phyloP scores from a whole-genome alignment of 2,113 vertebrate genomes.

The Nycticorax nycticorax region DNA sequence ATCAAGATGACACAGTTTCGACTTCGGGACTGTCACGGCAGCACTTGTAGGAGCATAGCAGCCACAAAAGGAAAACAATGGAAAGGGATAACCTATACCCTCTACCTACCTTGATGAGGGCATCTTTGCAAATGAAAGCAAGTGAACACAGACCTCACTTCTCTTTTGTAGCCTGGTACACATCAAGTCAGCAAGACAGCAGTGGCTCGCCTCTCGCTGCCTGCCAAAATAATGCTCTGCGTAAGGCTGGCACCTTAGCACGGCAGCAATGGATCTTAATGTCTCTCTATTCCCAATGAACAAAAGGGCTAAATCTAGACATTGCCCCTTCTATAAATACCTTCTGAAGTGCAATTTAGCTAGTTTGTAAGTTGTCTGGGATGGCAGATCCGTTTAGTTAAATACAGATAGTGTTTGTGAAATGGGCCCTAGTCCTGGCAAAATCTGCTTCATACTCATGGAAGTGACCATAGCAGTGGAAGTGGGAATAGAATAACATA shows the following conservation, averaged over 20 bases:
- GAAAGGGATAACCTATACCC: not conserved
- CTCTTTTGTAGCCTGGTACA: not conserved
- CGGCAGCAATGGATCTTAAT: not conserved
- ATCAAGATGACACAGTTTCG: slow-evolving; percentile 27
- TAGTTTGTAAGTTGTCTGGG: not conserved
- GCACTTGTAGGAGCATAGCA: not conserved
- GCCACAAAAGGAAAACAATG: not conserved
- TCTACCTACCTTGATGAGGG: not conserved
- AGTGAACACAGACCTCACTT: not conserved
- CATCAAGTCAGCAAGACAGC: not conserved
- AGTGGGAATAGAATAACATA: not conserved
- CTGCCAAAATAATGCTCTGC: not conserved
- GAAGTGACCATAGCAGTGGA: not conserved
- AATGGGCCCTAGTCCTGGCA: not conserved
- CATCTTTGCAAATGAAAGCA: not conserved
- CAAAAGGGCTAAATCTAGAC: not conserved
- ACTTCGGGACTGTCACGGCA: slow-evolving; percentile 18
- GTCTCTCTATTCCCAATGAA: not conserved
- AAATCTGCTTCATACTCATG: not conserved
- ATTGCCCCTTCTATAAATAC: not conserved
- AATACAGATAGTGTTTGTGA: not conserved
- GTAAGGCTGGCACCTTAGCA: not conserved
- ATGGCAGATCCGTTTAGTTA: not conserved
- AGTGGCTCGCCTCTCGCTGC: not conserved
- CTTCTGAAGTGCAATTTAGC: not conserved